phyloP scores from a whole-genome alignment of 1,140 invertebrate species.

The Tribolium castaneum region DNA sequence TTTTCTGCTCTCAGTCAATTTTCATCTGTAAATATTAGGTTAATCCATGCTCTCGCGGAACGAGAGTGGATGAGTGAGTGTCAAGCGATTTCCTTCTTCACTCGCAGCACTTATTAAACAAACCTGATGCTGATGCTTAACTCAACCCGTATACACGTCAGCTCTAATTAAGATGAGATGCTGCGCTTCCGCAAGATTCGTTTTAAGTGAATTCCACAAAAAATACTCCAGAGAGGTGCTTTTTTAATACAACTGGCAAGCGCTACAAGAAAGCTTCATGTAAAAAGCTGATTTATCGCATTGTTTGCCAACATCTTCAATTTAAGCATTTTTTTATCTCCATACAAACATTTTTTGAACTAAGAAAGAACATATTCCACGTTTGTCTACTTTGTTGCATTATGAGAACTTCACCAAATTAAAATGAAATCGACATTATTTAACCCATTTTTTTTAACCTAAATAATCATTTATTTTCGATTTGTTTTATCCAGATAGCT shows the following conservation, averaged over 20 bases:
- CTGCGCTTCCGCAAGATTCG: neutral
- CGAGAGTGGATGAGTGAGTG: slow-evolving; percentile 56
- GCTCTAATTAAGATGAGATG: slow-evolving; percentile 53
- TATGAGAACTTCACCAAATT: too few relatives aligned
- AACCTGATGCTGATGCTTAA: slow-evolving; percentile 56
- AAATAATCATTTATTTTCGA: too few relatives aligned
- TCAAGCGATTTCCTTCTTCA: slow-evolving; percentile 58
- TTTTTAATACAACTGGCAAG: neutral
- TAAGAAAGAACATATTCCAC: too few relatives aligned
- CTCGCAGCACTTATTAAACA: slow-evolving; percentile 58
- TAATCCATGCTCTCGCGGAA: slow-evolving; percentile 52
- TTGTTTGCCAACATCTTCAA: too few relatives aligned
- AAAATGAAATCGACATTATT: too few relatives aligned
- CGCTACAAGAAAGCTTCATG: neutral
- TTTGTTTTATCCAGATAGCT: too few relatives aligned
- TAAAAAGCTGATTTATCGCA: too few relatives aligned
- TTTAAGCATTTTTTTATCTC: too few relatives aligned
- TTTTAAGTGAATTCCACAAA: neutral
- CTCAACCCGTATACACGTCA: slow-evolving; percentile 56
- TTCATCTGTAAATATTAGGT: slow-evolving; percentile 60
- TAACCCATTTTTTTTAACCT: too few relatives aligned
- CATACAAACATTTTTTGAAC: too few relatives aligned
- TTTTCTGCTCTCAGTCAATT: slow-evolving; percentile 54
- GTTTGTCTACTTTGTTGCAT: too few relatives aligned
- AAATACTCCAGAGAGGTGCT: neutral